Evolutionary conservation across 1,140 invertebrate species (phyloP).

Genomic region (Penaeus indicus): DNA sequence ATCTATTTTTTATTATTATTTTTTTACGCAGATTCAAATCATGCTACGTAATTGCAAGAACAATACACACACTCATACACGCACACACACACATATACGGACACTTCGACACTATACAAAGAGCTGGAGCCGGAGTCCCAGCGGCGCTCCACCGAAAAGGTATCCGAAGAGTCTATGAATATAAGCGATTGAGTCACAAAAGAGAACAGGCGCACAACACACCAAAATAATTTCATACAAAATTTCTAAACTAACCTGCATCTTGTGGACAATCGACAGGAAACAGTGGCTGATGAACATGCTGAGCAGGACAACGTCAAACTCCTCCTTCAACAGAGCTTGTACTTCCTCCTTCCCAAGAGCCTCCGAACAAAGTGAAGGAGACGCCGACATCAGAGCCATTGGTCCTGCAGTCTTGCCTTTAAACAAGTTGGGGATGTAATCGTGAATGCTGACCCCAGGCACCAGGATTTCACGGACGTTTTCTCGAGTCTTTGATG

Average conservation of each 20-base stretch:
- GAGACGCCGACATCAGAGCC: neutral
- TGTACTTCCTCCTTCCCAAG: conserved; percentile 11
- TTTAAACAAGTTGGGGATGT: conserved; percentile 30
- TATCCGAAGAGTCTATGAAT: too few relatives aligned
- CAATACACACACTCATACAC: too few relatives aligned
- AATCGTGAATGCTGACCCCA: neutral
- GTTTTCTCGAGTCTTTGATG: conserved; percentile 19
- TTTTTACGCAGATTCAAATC: too few relatives aligned
- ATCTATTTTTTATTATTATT: too few relatives aligned
- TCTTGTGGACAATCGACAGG: conserved; percentile 34
- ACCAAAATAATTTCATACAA: too few relatives aligned
- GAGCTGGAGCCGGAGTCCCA: too few relatives aligned
- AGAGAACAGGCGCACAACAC: too few relatives aligned
- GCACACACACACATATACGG: too few relatives aligned
- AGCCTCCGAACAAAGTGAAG: conserved; percentile 18
- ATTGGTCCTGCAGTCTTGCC: neutral
- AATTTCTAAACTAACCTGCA: conserved; percentile 33
- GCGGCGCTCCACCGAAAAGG: too few relatives aligned
- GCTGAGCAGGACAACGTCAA: conserved; percentile 26
- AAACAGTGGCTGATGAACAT: conserved; percentile 35
- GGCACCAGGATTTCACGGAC: conserved; percentile 27
- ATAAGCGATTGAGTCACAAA: too few relatives aligned
- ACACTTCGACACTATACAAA: too few relatives aligned
- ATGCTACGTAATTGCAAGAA: too few relatives aligned
- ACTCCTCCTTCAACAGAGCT: conserved; percentile 46